Percentiles rank a stretch among this genome's conserved stretches.
Conservation (phyloP, 2,888 invertebrate genomes). For the Melipona beecheii region DNA sequence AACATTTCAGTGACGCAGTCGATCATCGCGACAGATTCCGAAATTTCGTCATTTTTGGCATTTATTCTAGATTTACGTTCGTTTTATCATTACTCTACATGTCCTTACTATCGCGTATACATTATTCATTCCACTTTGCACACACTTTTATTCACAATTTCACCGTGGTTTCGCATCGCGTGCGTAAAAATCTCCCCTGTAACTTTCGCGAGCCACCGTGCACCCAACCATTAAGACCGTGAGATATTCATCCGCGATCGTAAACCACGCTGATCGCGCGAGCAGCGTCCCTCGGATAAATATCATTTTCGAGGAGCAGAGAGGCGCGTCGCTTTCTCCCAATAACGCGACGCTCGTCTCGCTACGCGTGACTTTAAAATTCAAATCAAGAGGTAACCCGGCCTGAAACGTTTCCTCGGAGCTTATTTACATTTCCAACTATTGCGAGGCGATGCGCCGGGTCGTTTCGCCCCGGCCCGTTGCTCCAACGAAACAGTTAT, state of each 20-base stretch:
- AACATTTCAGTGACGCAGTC: too few species aligned
- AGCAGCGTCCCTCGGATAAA: background rate
- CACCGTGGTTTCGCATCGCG: too few species aligned
- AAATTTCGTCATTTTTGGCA: too few species aligned
- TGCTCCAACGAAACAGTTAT: conserved; percentile 34
- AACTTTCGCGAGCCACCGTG: too few species aligned
- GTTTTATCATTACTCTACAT: too few species aligned
- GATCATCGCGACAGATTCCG: too few species aligned
- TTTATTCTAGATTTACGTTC: too few species aligned
- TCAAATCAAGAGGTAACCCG: conserved; percentile 36
- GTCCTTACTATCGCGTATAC: too few species aligned
- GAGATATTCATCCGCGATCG: background rate
- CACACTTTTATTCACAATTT: too few species aligned
- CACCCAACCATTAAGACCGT: background rate
- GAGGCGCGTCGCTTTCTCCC: conserved; percentile 4
- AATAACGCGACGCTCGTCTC: conserved; percentile 16
- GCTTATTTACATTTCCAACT: conserved; percentile 58
- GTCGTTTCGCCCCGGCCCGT: conserved; percentile 6
- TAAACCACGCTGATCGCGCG: too few species aligned
- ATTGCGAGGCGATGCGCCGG: background rate
- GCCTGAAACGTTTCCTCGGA: background rate
- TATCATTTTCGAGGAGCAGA: background rate
- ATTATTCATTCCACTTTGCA: too few species aligned
- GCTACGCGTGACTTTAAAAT: conserved; percentile 42
- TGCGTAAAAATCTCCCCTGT: too few species aligned